Conservation (phyloP, 2,888 invertebrate genomes). For the Limnephilus auricula region DNA sequence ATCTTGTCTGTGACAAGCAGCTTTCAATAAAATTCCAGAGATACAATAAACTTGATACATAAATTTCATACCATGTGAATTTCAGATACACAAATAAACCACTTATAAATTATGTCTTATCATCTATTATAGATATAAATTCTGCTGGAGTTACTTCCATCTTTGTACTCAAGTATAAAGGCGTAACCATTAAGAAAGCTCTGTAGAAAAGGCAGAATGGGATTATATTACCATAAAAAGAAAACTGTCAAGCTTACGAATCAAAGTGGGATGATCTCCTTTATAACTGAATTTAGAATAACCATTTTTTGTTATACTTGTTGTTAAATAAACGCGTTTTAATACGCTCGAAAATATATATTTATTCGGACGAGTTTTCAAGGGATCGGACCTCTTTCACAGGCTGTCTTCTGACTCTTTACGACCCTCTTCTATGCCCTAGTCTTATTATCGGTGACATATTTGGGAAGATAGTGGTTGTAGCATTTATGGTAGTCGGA, state of each 20-base stretch:
- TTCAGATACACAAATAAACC: neutral
- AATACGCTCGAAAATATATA: neutral
- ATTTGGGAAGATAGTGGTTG: neutral
- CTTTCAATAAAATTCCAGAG: neutral
- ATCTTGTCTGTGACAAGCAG: neutral
- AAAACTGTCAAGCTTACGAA: neutral
- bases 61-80: neutral
- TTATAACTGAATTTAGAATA: neutral
- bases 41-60: neutral
- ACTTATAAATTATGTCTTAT: neutral
- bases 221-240: neutral
- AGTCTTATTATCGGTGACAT: conserved; percentile 2
- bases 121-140: neutral
- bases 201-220: neutral
- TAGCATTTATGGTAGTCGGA: conserved; percentile 2
- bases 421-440: neutral
- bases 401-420: neutral
- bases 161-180: neutral
- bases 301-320: neutral
- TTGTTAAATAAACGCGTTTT: neutral
- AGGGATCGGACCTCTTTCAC: neutral
- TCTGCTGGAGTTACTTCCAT: neutral
- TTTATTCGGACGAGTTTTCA: neutral
- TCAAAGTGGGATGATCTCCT: neutral
- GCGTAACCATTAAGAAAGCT: neutral